These are phyloP conservation scores for Bufo bufo DNA, from an alignment of 2,113 vertebrate species.

Conservation along the genomic window DNA sequence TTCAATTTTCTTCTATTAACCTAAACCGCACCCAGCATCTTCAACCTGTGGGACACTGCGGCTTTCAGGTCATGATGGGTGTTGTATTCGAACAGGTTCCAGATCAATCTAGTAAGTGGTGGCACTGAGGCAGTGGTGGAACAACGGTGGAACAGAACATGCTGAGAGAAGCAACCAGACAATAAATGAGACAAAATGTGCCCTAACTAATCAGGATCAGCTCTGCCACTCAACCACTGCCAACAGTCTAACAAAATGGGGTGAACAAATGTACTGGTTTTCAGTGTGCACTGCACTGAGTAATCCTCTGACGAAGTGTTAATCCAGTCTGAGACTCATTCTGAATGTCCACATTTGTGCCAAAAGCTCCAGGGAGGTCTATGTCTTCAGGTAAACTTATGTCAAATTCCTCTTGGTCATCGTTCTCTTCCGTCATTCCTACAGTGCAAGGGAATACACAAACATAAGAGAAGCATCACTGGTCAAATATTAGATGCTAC, in stretches of 20 bases:
- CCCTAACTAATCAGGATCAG: neutral
- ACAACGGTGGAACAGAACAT: neutral
- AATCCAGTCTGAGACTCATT: neutral
- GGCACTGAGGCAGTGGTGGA: neutral
- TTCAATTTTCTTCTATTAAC: neutral
- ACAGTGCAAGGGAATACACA: neutral
- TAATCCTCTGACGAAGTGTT: neutral
- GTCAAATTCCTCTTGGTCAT: neutral
- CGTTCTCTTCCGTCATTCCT: neutral
- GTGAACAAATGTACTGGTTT: neutral
- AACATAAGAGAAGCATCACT: neutral
- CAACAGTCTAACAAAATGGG: neutral
- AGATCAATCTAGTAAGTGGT: neutral
- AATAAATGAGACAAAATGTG: neutral
- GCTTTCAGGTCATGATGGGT: neutral
- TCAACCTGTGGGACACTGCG: neutral
- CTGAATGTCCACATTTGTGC: neutral
- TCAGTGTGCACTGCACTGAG: constrained; percentile 15
- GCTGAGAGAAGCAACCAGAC: neutral
- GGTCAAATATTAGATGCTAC: neutral
- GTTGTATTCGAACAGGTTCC: neutral
- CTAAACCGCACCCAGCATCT: neutral
- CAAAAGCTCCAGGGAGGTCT: neutral
- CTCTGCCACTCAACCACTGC: neutral
- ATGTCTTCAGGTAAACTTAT: neutral